Evolutionary conservation across 2,113 vertebrate genomes (phyloP).

Genomic region (Oncorhynchus tshawytscha): DNA sequence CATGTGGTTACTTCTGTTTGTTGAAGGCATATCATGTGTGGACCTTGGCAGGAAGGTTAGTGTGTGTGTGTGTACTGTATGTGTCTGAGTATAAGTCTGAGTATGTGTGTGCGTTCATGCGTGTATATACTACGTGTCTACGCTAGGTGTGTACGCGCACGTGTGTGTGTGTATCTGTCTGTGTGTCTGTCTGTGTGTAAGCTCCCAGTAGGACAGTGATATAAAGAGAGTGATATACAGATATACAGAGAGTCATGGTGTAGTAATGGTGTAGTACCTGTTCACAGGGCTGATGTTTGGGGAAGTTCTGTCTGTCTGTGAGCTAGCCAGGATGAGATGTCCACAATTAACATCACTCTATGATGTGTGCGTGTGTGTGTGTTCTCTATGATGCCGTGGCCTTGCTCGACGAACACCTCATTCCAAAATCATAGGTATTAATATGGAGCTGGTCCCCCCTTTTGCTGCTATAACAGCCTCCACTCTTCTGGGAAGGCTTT

Average conservation of each 20-base stretch:
- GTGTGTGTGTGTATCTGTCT: not conserved
- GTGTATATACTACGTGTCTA: not conserved
- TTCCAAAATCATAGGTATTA: too few relatives aligned
- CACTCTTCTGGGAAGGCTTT: too few relatives aligned
- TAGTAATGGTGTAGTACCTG: conserved; percentile 45
- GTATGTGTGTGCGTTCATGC: conserved; percentile 14
- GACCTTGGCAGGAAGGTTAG: not conserved
- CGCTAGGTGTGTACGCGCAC: not conserved
- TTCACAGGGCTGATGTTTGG: conserved; percentile 50
- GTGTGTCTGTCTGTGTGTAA: conserved; percentile 10
- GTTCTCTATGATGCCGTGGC: conserved; percentile 19
- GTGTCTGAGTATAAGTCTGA: conserved; percentile 20
- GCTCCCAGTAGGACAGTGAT: conserved; percentile 22
- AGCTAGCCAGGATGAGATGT: not conserved
- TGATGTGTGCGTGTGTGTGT: not conserved
- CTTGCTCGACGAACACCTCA: too few relatives aligned
- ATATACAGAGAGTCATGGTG: conserved; percentile 38
- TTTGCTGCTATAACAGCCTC: too few relatives aligned
- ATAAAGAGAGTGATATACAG: conserved; percentile 28
- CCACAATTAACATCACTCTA: conserved; percentile 32
- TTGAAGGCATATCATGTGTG: not conserved
- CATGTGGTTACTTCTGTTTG: not conserved
- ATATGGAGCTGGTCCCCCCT: too few relatives aligned
- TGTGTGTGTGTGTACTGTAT: not conserved
- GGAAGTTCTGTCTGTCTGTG: not conserved